These are phyloP conservation scores for Acronicta psi DNA, from an alignment of 2,888 invertebrate genomes.

Conservation along the genomic window DNA sequence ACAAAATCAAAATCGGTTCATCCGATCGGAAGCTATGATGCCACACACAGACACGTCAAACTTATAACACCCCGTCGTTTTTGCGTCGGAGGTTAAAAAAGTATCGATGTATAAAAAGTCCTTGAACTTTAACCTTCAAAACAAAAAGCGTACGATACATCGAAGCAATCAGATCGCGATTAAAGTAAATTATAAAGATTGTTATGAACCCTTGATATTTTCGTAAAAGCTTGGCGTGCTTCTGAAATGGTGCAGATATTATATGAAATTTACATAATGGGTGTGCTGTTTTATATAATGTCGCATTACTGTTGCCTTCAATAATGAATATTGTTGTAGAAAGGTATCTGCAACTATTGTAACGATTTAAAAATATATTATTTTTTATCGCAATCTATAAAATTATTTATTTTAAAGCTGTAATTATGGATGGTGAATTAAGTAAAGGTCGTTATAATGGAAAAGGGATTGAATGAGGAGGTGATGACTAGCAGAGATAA, in stretches of 20 bases:
- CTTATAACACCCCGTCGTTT: too few species aligned
- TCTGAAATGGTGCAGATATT: constrained; percentile 24
- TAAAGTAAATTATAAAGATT: constrained; percentile 44
- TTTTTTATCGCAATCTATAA: too few species aligned
- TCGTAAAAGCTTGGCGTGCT: constrained; percentile 53
- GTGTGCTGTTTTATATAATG: constrained; percentile 30
- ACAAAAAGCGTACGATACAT: constrained; percentile 27
- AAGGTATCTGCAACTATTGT: constrained; percentile 41
- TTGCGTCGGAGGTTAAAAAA: too few species aligned
- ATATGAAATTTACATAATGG: constrained; percentile 36
- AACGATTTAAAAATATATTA: neutral
- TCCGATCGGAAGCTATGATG: too few species aligned
- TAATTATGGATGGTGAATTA: too few species aligned
- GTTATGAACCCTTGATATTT: constrained; percentile 58
- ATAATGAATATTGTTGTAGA: constrained; percentile 9
- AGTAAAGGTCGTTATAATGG: too few species aligned
- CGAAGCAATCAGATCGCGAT: constrained; percentile 46
- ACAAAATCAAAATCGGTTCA: too few species aligned
- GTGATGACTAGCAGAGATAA: too few species aligned
- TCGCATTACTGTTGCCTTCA: constrained; percentile 16
- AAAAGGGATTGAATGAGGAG: too few species aligned
- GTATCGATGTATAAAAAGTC: constrained; percentile 5
- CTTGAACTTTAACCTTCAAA: constrained; percentile 37
- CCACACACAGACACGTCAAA: too few species aligned
- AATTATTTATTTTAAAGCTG: too few species aligned